phyloP scores from a whole-genome alignment of 2,113 vertebrate genomes.

The Garra rufa region DNA sequence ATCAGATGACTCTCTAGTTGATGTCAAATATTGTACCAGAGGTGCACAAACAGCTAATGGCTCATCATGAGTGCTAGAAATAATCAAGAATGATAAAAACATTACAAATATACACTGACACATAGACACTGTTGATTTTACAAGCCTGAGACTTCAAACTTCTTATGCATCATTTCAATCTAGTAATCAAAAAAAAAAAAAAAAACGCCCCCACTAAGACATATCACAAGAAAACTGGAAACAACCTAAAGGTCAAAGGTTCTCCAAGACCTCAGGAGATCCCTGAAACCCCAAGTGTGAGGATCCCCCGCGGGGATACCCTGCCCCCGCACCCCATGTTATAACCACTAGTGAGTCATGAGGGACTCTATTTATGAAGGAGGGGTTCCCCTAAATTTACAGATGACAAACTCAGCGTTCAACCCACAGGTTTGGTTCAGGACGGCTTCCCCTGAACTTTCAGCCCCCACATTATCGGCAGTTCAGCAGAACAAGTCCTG shows the following conservation, averaged over 20 bases:
- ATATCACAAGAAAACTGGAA: slow-evolving; percentile 51
- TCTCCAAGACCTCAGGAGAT: slow-evolving; percentile 66
- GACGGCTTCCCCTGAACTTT: slow-evolving; percentile 62
- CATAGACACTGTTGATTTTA: not conserved
- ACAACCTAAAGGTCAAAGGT: slow-evolving; percentile 51
- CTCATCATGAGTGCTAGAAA: not conserved
- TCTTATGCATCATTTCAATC: slow-evolving; percentile 31
- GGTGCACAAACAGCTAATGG: not conserved
- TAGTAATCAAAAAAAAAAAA: slow-evolving; percentile 45
- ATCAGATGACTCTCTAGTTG: not conserved
- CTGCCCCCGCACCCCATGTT: slow-evolving; percentile 59
- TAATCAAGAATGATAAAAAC: not conserved
- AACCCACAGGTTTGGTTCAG: slow-evolving; percentile 49
- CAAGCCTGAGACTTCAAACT: not conserved
- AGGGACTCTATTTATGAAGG: slow-evolving; percentile 50
- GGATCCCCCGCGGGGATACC: slow-evolving; percentile 72
- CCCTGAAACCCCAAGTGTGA: slow-evolving; percentile 66
- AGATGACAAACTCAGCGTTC: slow-evolving; percentile 29
- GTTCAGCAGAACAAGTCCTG: slow-evolving; percentile 26
- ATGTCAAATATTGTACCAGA: not conserved
- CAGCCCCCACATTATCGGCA: slow-evolving; percentile 29
- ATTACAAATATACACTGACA: too few species aligned
- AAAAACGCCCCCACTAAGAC: slow-evolving; percentile 48
- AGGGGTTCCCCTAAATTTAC: slow-evolving; percentile 62
- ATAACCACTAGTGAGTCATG: slow-evolving; percentile 59